These are phyloP conservation scores for Temnothorax rugatulus DNA, from an alignment of 2,888 invertebrate genomes.

Conservation along the genomic window DNA sequence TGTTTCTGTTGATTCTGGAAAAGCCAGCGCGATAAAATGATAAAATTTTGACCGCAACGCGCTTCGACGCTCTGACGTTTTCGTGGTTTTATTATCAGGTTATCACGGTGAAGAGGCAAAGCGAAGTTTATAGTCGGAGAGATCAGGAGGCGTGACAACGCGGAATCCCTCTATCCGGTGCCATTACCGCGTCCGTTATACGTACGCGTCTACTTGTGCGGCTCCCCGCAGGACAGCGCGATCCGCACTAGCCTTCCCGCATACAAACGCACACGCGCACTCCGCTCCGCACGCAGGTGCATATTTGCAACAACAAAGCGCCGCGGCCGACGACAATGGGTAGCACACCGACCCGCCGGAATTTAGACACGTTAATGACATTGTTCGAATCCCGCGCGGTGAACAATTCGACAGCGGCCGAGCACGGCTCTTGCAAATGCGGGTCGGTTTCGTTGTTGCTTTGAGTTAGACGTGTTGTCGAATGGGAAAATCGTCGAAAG, in stretches of 20 bases:
- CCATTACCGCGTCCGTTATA: slow-evolving; percentile 28
- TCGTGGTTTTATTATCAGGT: not conserved
- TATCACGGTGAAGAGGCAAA: slow-evolving; percentile 4
- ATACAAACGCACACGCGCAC: not conserved
- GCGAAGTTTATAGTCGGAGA: not conserved
- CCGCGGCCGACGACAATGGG: slow-evolving; percentile 22
- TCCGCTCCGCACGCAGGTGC: not conserved
- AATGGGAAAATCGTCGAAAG: not conserved
- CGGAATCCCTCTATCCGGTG: slow-evolving; percentile 6
- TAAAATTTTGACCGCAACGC: not conserved
- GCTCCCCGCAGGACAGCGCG: not conserved
- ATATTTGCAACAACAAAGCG: slow-evolving; percentile 32
- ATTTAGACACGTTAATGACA: slow-evolving; percentile 62
- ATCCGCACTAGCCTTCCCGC: not conserved
- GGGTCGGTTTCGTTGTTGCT: slow-evolving; percentile 4
- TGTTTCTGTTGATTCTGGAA: not conserved
- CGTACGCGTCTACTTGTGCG: slow-evolving; percentile 6
- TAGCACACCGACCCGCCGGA: slow-evolving; percentile 32
- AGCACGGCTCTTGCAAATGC: slow-evolving; percentile 13
- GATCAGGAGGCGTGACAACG: not conserved
- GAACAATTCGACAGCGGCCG: slow-evolving; percentile 32
- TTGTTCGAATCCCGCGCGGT: slow-evolving; percentile 45
- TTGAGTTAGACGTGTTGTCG: not conserved
- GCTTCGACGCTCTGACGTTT: not conserved
- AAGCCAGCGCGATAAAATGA: not conserved